A percentile compares a stretch with the other conserved stretches of the same genome.
Conservation (phyloP, 2,888 invertebrate genomes). For the Drosophila peninsularis region DNA sequence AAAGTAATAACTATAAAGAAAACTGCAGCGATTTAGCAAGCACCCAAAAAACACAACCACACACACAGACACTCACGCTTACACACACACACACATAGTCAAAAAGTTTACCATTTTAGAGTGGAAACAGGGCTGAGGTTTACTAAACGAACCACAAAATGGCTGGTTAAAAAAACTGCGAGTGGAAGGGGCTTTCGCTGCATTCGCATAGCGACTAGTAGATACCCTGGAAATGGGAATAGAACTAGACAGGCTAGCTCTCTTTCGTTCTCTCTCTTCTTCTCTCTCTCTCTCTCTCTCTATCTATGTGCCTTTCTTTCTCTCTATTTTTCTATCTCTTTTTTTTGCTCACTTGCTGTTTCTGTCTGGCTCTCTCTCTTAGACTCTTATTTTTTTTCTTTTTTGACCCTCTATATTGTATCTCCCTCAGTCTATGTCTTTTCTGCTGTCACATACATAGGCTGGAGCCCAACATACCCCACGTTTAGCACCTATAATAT, state of each 20-base stretch:
- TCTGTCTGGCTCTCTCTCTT: too few species aligned
- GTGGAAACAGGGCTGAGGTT: background rate
- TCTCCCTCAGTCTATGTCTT: too few species aligned
- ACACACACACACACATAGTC: constrained; percentile 18
- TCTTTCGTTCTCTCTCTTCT: background rate
- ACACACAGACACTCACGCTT: constrained; percentile 7
- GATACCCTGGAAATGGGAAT: background rate
- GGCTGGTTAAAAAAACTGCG: constrained; percentile 24
- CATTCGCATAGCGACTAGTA: background rate
- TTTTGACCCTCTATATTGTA: too few species aligned
- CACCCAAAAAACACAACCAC: constrained; percentile 18
- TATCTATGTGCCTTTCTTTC: too few species aligned
- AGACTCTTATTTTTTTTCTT: too few species aligned
- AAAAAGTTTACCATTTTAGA: constrained; percentile 28
- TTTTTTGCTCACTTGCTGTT: too few species aligned
- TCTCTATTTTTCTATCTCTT: too few species aligned
- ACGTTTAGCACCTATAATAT: background rate
- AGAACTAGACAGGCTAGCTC: background rate
- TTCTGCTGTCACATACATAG: too few species aligned
- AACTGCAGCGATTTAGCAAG: constrained; percentile 67
- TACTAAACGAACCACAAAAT: constrained; percentile 41
- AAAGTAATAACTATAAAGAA: constrained; percentile 79
- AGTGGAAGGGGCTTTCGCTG: background rate
- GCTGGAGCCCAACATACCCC: background rate
- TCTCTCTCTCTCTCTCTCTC: too few species aligned